Evolutionary conservation across 2,888 invertebrate species (phyloP), one percentile per base, ranked within the genome.

Genomic region (Heliothis peltigera): DNA sequence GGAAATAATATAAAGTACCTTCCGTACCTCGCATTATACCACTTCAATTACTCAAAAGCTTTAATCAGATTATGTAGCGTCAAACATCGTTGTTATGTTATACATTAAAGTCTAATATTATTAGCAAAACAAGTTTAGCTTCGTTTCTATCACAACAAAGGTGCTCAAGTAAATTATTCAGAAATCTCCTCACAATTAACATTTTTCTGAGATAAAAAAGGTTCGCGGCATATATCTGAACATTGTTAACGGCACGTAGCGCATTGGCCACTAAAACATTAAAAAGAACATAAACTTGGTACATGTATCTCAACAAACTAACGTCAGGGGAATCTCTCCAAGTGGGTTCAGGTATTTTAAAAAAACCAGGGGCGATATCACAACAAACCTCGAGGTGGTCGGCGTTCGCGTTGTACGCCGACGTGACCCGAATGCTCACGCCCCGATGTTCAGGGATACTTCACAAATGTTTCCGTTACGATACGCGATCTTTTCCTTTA

Each of bases 371-470:
- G 87, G 86, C 88, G 91, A 91, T 94, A 94, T 93, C 93, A 92
- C 92, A 92, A 93, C 94, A 94, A 92, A 91, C 92, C 92, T 89
- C 90, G 88, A 89, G 92, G 90, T 91, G 88, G 88, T 88, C 88
- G 87, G 87, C 89, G 90, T 87, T 87, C 85, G 88, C 91, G 92
- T 92, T 92, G 91, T 91, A 87, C 89, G 80, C 79, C 85, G 71
- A 92, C 94, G 94, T 94, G 94, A 92, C 89, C 86, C 83, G 94
- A 88, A 92, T 93, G 86, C 87, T 82, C 84, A 88, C 85, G 85
- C 87, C 88, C 79, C 82, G 87, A 88, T 86, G 88, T 89, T 89
- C 88, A 76, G 87, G 89, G 90, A 92, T 92, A 92, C 92, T 92
- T 90, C 89, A 87, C 86, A 92, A 92, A 93, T 91, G 92, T 92